phyloP scores from a whole-genome alignment of 2,797 vertebrate species.

The Bovichtus diacanthus region DNA sequence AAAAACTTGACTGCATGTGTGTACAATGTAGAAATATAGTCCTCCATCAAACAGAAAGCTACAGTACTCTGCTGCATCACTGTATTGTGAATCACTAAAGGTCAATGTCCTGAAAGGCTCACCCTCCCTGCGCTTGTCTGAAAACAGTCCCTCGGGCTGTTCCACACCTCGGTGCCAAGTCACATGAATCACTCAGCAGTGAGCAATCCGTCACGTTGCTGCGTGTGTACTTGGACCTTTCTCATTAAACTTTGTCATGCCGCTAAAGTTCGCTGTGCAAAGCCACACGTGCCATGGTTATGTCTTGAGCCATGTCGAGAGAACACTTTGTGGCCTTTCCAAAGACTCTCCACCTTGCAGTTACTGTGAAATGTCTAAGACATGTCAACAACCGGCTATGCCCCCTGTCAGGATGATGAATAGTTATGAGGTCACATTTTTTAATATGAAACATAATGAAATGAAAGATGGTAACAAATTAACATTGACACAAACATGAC shows the following conservation, averaged over 20 bases:
- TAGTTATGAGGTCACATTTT: neutral
- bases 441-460: neutral
- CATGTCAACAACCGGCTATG: neutral
- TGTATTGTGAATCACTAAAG: neutral
- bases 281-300: neutral
- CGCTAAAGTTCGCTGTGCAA: neutral
- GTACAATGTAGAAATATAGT: neutral
- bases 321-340: neutral
- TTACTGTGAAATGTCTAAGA: constrained; percentile 11
- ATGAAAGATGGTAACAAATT: neutral
- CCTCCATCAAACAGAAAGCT: neutral
- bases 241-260: constrained; percentile 11
- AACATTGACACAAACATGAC: neutral
- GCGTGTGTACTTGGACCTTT: neutral
- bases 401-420: neutral
- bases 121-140: constrained; percentile 1
- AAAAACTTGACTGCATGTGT: neutral
- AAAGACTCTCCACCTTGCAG: neutral
- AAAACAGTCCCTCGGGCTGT: constrained; percentile 21
- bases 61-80: neutral
- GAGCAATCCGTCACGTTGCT: constrained; percentile 2
- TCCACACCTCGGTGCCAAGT: constrained; percentile 12
- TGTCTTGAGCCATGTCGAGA: neutral
- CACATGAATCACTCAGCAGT: constrained; percentile 6
- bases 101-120: constrained; percentile 18